Evolutionary conservation across 1,140 invertebrate species (phyloP).

Genomic region (Arctopsyche grandis): DNA sequence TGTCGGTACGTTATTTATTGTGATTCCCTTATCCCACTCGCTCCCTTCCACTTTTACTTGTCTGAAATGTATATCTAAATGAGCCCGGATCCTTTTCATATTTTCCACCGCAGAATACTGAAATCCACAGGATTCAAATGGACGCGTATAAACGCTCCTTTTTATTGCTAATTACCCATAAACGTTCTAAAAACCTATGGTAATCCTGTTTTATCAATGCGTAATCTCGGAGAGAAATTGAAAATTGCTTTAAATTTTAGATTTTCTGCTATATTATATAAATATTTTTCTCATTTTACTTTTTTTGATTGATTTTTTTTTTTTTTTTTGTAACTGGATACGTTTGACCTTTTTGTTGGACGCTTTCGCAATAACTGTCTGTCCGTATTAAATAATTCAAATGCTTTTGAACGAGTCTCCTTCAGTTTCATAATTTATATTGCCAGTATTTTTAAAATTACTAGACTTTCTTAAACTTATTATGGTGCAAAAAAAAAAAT

Average conservation of each 20-base stretch:
- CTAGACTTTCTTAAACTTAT: no score
- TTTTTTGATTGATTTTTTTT: background rate
- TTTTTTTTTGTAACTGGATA: background rate
- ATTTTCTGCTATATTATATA: background rate
- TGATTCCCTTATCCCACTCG: conserved; percentile 6
- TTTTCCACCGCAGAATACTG: background rate
- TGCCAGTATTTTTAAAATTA: no score
- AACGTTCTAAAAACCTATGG: background rate
- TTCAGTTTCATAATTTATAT: no score
- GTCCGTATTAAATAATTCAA: no score
- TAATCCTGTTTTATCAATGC: background rate
- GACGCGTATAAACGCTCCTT: background rate
- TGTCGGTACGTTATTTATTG: conserved; percentile 29
- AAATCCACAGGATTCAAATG: background rate
- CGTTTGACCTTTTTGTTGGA: no score
- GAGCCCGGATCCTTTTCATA: background rate
- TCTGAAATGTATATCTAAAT: background rate
- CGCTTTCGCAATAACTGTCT: no score
- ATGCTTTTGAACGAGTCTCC: no score
- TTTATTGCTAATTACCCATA: conserved; percentile 22
- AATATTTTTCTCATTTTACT: no score
- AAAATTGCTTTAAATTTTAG: background rate
- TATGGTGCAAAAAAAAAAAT: no score
- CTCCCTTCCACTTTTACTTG: background rate
- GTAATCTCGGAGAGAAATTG: background rate